Conservation (phyloP, 2,113 vertebrate genomes). For the Martes martes region DNA sequence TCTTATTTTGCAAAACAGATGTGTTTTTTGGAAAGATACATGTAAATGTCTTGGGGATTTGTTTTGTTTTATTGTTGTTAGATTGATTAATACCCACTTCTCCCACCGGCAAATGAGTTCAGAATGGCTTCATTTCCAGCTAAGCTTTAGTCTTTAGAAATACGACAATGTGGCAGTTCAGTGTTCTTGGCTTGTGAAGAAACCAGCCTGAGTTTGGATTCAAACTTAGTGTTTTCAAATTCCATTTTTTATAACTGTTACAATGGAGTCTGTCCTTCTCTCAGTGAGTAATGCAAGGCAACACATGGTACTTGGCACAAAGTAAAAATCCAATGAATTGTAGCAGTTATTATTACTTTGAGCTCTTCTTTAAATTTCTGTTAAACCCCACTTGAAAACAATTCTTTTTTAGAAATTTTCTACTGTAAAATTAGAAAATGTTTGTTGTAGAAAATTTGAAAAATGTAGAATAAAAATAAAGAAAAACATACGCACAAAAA, state of each 20-base stretch:
- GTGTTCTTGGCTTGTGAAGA: neutral
- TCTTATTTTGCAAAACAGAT: slow-evolving; percentile 1
- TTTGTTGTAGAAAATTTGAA: neutral
- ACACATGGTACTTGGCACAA: neutral
- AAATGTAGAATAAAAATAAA: neutral
- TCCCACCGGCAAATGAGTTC: neutral
- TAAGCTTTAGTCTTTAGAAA: neutral
- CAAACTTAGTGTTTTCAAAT: neutral
- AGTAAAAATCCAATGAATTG: neutral
- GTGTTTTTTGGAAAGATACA: neutral
- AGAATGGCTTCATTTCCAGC: neutral
- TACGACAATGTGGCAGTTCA: neutral
- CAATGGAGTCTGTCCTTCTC: neutral
- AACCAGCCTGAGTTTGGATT: neutral
- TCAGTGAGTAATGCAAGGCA: neutral
- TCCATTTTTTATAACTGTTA: neutral
- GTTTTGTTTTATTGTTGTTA: neutral
- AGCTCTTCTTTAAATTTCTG: neutral
- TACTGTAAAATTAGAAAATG: neutral
- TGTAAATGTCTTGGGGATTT: neutral
- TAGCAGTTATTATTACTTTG: neutral
- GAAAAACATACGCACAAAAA: neutral
- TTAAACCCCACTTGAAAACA: slow-evolving; percentile 5
- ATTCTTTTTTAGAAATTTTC: neutral
- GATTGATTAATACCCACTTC: neutral